phyloP scores from a whole-genome alignment of 1,140 invertebrate species.

The Stegodyphus mimosarum region DNA sequence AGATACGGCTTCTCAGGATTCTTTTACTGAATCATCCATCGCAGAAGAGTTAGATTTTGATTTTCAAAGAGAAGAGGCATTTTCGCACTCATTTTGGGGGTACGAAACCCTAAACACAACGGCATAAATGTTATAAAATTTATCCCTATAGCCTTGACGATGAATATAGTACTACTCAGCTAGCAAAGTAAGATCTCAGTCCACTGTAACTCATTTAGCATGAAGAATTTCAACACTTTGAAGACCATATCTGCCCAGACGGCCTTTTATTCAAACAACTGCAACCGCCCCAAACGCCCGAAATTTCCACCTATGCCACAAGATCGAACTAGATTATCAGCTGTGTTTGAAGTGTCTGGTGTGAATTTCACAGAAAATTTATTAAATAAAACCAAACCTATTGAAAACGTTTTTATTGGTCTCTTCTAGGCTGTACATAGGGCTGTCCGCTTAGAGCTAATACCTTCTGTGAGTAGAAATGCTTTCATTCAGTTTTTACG shows the following conservation, averaged over 20 bases:
- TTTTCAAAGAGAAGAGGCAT: constrained; percentile 5
- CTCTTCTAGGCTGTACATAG: constrained; percentile 69
- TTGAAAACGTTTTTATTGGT: constrained; percentile 65
- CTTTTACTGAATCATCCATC: neutral
- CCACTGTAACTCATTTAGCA: neutral
- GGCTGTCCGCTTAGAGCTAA: constrained; percentile 69
- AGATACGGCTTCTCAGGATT: neutral
- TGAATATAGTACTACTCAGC: neutral
- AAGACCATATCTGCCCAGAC: too few species aligned
- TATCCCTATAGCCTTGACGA: neutral
- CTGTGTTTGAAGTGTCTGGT: neutral
- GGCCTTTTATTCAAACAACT: too few species aligned
- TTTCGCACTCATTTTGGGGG: neutral
- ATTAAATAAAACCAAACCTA: constrained; percentile 66
- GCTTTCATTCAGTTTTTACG: constrained; percentile 67
- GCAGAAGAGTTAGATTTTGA: constrained; percentile 8
- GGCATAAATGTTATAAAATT: neutral
- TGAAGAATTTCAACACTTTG: neutral
- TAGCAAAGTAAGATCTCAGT: neutral
- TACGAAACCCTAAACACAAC: neutral
- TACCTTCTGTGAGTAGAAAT: constrained; percentile 66
- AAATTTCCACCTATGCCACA: neutral
- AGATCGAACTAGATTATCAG: neutral
- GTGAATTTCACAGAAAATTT: constrained; percentile 68
- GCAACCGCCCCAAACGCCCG: too few species aligned